A percentile compares a stretch with the other conserved stretches of the same genome.
Evolutionary conservation across 2,797 vertebrate genomes (phyloP).

Genomic region (Phylloscopus collybita): DNA sequence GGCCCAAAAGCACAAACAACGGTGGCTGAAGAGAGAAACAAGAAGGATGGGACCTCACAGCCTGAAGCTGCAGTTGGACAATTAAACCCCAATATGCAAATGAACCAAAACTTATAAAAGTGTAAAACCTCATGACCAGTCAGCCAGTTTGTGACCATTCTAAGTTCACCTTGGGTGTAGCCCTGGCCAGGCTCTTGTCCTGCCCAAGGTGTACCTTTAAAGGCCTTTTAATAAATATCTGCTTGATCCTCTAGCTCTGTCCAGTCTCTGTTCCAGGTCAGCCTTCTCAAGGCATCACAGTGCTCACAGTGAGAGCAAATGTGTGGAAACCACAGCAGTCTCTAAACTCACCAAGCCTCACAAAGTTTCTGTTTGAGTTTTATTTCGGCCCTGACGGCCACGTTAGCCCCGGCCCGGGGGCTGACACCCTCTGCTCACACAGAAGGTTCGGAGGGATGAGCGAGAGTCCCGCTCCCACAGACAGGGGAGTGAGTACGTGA

Average conservation of each 20-base stretch:
- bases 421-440: not conserved
- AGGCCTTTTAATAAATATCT: not conserved
- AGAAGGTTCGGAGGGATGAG: not conserved
- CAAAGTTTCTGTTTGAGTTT: not conserved
- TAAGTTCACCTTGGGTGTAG: not conserved
- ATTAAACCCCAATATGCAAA: not conserved
- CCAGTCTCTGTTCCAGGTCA: not conserved
- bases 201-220: not conserved
- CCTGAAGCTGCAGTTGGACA: not conserved
- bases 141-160: not conserved
- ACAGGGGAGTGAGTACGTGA: not conserved
- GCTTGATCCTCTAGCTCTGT: not conserved
- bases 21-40: not conserved
- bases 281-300: not conserved
- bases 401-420: not conserved
- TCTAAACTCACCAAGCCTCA: not conserved
- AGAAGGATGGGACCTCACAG: not conserved
- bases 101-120: not conserved
- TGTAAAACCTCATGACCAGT: not conserved
- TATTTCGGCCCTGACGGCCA: not conserved
- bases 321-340: fast-evolving
- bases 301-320: not conserved
- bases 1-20: not conserved
- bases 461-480: not conserved
- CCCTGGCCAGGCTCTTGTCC: not conserved